phyloP scores from a whole-genome alignment of 2,113 vertebrate species.

The Eulacestoma nigropectus region DNA sequence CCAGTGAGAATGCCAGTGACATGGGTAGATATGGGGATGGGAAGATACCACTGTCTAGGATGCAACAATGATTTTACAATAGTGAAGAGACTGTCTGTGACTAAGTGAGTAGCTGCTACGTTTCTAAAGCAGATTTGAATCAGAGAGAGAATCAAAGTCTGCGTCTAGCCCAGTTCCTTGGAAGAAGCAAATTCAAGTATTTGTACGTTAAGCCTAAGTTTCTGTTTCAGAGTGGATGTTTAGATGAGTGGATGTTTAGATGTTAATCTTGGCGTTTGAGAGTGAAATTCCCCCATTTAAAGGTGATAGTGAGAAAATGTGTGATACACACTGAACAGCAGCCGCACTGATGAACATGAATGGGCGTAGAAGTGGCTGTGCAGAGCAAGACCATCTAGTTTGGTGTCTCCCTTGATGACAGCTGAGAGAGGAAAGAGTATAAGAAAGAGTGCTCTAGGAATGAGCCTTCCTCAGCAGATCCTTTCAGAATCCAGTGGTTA shows the following conservation, averaged over 20 bases:
- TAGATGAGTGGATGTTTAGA: not conserved
- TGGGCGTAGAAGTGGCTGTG: not conserved
- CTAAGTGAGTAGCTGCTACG: not conserved
- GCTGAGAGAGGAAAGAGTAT: not conserved
- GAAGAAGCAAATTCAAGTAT: not conserved
- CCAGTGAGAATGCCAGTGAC: not conserved
- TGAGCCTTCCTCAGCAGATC: not conserved
- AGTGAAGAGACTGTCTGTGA: not conserved
- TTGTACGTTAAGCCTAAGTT: not conserved
- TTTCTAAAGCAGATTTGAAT: not conserved
- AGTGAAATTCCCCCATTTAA: not conserved
- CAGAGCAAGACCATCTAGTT: not conserved
- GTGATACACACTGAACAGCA: not conserved
- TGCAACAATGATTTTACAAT: not conserved
- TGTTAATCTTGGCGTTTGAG: not conserved
- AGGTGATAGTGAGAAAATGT: not conserved
- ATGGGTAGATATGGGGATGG: not conserved
- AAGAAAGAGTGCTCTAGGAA: not conserved
- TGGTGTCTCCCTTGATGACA: not conserved
- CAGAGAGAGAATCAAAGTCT: not conserved
- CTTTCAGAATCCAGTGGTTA: not conserved
- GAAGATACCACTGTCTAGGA: not conserved
- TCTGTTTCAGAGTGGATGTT: not conserved
- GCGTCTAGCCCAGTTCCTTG: not conserved
- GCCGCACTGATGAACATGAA: fast-evolving